Evolutionary conservation across 1,140 invertebrate species (phyloP).

Genomic region (Neodiprion virginianus): DNA sequence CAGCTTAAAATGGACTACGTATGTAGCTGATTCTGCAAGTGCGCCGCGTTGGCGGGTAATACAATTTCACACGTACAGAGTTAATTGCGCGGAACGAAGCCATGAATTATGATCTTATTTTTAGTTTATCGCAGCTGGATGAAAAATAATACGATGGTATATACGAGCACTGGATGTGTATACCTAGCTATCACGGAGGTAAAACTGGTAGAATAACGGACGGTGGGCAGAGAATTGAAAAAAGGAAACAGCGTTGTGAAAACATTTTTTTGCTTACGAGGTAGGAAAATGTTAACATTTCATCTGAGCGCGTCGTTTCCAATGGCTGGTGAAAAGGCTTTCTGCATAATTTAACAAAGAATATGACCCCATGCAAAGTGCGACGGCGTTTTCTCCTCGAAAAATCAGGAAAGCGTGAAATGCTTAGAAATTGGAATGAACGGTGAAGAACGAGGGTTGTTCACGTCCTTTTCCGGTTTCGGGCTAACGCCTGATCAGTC

Average conservation of each 20-base stretch:
- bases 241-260: background rate
- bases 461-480: background rate
- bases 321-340: slow-evolving; percentile 2
- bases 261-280: background rate
- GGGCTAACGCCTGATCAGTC: background rate
- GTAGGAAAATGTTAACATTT: slow-evolving; percentile 1
- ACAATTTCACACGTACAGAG: background rate
- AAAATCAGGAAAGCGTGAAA: background rate
- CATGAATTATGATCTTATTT: background rate
- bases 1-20: too few relatives aligned
- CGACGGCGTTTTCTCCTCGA: background rate
- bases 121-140: background rate
- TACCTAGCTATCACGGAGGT: too few relatives aligned
- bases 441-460: background rate
- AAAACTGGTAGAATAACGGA: too few relatives aligned
- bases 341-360: background rate
- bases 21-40: background rate
- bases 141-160: background rate
- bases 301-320: background rate
- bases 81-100: background rate
- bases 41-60: background rate
- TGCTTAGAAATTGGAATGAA: background rate
- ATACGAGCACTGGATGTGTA: background rate
- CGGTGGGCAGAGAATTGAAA: too few relatives aligned
- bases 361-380: background rate